Conservation (phyloP, 2,888 invertebrate species). For the Cantharis nigra region DNA sequence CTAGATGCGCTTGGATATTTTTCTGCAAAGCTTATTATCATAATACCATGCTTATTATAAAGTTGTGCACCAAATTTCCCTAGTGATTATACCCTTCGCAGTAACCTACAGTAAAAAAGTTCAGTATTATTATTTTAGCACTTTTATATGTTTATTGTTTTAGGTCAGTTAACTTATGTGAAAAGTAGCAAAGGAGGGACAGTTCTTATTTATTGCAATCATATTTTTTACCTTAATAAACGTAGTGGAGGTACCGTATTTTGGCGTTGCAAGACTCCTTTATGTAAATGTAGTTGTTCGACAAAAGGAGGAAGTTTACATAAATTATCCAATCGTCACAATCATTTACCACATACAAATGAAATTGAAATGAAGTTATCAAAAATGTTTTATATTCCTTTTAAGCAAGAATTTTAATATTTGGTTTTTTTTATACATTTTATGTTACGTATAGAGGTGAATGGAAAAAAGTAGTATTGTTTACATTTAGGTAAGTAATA, state of each 20-base stretch:
- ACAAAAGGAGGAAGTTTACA: slow-evolving; percentile 27
- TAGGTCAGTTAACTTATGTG: background rate
- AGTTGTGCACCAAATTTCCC: too few relatives aligned
- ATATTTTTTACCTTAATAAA: background rate
- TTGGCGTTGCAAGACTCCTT: background rate
- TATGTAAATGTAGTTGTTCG: slow-evolving; percentile 31
- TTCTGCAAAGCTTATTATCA: too few relatives aligned
- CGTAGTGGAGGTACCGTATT: slow-evolving; percentile 16
- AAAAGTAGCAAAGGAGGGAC: background rate
- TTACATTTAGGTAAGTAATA: background rate
- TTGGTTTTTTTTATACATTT: background rate
- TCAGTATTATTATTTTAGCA: background rate
- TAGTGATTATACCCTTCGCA: too few relatives aligned
- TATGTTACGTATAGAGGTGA: background rate
- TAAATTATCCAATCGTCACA: slow-evolving; percentile 16
- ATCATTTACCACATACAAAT: slow-evolving; percentile 21
- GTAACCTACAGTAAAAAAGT: background rate
- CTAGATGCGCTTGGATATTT: too few relatives aligned
- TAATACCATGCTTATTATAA: too few relatives aligned
- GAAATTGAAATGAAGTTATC: slow-evolving; percentile 9
- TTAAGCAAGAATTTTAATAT: background rate
- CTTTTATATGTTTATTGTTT: background rate
- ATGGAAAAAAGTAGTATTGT: background rate
- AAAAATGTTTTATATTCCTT: slow-evolving; percentile 7
- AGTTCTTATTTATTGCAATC: background rate